phyloP scores from a whole-genome alignment of 2,888 invertebrate species.

The Lasioglossum vierecki region DNA sequence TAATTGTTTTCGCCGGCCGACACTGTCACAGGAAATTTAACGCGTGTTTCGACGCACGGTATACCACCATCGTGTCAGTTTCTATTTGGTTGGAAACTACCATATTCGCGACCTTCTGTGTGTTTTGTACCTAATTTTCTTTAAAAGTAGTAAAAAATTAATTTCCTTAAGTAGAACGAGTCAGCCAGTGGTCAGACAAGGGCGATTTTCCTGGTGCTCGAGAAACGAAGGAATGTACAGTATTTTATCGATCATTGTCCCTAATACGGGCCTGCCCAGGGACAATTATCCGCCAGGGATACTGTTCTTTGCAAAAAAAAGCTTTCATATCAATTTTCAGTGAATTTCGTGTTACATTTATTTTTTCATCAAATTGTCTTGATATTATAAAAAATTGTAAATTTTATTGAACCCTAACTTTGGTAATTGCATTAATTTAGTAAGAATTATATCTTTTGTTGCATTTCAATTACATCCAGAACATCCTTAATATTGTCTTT shows the following conservation, averaged over 20 bases:
- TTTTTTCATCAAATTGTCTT: too few relatives aligned
- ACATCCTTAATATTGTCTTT: not conserved
- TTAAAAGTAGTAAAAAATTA: not conserved
- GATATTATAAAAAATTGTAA: too few relatives aligned
- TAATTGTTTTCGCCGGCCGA: slow-evolving; percentile 7
- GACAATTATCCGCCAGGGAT: too few relatives aligned
- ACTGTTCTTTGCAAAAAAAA: too few relatives aligned
- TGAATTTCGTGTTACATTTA: too few relatives aligned
- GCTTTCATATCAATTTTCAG: too few relatives aligned
- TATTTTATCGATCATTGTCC: too few relatives aligned
- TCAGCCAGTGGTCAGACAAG: not conserved
- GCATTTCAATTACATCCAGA: too few relatives aligned
- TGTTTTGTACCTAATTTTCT: not conserved
- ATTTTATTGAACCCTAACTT: too few relatives aligned
- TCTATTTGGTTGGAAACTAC: not conserved
- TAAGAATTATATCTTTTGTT: too few relatives aligned
- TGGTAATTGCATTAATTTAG: too few relatives aligned
- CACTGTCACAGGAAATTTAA: slow-evolving; percentile 4
- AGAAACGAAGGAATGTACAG: not conserved
- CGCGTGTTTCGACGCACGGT: not conserved
- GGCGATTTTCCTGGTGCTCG: not conserved
- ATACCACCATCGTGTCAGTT: not conserved
- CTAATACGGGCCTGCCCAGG: too few relatives aligned
- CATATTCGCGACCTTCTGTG: not conserved
- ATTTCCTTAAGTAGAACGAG: not conserved